Conservation (phyloP, 2,113 vertebrate species). For the Clarias batrachus region DNA sequence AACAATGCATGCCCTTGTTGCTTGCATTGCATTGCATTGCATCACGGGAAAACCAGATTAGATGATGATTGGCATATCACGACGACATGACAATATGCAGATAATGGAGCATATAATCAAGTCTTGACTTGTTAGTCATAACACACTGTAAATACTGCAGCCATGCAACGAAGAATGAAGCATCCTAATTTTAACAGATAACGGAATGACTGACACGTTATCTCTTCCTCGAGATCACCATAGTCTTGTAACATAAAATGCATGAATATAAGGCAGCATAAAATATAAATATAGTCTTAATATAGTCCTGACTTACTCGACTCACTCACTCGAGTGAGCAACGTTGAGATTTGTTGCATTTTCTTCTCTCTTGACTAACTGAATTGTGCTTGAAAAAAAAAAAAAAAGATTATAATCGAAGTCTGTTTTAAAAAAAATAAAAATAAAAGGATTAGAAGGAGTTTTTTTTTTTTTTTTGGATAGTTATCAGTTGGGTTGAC, state of each 20-base stretch:
- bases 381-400: background rate
- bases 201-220: background rate
- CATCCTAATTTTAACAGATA: background rate
- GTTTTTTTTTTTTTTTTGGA: background rate
- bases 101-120: slow-evolving; percentile 28
- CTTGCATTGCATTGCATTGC: slow-evolving; percentile 38
- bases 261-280: background rate
- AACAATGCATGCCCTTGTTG: slow-evolving; percentile 19
- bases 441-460: background rate
- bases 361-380: background rate
- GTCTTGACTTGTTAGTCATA: slow-evolving; percentile 15
- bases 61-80: slow-evolving; percentile 20
- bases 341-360: background rate
- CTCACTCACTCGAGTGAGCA: background rate
- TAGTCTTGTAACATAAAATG: background rate
- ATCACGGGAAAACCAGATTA: slow-evolving; percentile 21
- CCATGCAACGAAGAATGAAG: background rate
- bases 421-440: background rate
- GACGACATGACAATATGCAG: slow-evolving; percentile 15
- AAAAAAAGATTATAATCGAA: background rate
- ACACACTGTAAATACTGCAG: background rate
- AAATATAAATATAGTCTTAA: background rate
- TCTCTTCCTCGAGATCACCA: background rate
- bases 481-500: background rate
- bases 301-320: background rate